phyloP scores from a whole-genome alignment of 2,797 vertebrate species.

The Paedocypris micromegethes region DNA sequence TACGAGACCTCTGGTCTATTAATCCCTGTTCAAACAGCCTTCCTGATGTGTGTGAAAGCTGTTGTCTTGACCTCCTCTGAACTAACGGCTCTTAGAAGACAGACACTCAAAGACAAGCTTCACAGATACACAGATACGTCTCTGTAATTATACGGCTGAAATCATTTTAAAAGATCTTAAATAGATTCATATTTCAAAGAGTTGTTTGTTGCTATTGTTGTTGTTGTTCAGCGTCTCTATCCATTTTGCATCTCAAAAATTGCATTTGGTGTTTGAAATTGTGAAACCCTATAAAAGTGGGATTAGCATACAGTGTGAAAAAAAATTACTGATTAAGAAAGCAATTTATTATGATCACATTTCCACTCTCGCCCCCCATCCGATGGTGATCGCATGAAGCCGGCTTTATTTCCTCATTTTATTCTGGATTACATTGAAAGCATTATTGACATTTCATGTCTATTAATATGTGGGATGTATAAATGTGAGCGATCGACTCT shows the following conservation, averaged over 20 bases:
- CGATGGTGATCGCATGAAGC: background rate
- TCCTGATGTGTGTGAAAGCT: conserved; percentile 6
- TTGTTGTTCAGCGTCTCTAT: no score
- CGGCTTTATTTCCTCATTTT: conserved; percentile 5
- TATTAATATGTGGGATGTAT: conserved; percentile 43
- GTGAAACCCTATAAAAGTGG: no score
- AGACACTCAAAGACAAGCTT: background rate
- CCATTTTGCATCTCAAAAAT: no score
- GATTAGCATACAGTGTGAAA: no score
- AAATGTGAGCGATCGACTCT: conserved; percentile 38
- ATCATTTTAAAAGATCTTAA: no score
- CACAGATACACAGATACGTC: background rate
- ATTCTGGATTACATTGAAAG: conserved; percentile 9
- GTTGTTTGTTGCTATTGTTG: no score
- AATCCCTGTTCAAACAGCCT: conserved; percentile 25
- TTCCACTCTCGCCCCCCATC: background rate
- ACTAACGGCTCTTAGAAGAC: conserved; percentile 1
- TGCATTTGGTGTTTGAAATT: no score
- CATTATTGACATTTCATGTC: conserved; percentile 24
- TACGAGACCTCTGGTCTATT: conserved; percentile 25
- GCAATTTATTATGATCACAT: no score
- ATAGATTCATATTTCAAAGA: no score
- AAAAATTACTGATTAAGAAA: no score
- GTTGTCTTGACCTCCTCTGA: conserved; percentile 4
- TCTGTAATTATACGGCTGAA: no score